phyloP scores from a whole-genome alignment of 2,113 vertebrate genomes.

The Cichladusa arquata region DNA sequence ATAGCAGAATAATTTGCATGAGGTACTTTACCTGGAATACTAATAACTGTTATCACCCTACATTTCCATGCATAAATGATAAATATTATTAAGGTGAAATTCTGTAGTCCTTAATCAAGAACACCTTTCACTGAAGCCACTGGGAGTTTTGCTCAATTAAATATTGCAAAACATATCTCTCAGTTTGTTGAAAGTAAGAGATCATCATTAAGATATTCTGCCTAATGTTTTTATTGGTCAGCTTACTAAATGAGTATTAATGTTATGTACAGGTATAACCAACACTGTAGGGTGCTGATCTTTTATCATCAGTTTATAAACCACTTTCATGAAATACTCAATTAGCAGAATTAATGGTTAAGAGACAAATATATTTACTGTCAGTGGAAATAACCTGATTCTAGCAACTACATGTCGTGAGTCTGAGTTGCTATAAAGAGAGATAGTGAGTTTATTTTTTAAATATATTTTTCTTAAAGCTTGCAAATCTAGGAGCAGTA shows the following conservation, averaged over 20 bases:
- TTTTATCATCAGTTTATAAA: conserved; percentile 43
- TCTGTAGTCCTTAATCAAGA: conserved; percentile 55
- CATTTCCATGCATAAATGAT: conserved; percentile 68
- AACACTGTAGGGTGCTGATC: conserved; percentile 37
- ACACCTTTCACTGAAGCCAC: conserved; percentile 30
- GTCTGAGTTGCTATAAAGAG: neutral
- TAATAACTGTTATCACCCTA: conserved; percentile 64
- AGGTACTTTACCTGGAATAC: conserved; percentile 71
- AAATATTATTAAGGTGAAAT: conserved; percentile 66
- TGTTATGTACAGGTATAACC: conserved; percentile 15
- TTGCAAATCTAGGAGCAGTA: neutral
- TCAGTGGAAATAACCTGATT: neutral
- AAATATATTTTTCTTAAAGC: neutral
- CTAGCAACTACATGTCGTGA: neutral
- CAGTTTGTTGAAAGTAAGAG: conserved; percentile 63
- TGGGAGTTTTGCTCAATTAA: conserved; percentile 54
- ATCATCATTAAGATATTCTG: conserved; percentile 51
- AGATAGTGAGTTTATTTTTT: neutral
- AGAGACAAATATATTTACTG: conserved; percentile 3
- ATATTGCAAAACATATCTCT: conserved; percentile 37
- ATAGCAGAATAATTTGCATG: conserved; percentile 72
- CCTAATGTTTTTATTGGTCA: conserved; percentile 55
- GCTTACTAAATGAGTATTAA: conserved; percentile 58
- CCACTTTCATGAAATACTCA: conserved; percentile 16
- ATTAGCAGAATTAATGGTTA: conserved; percentile 21